These are phyloP conservation scores for Grapholita molesta DNA, from an alignment of 1,140 invertebrate genomes.

Conservation along the genomic window DNA sequence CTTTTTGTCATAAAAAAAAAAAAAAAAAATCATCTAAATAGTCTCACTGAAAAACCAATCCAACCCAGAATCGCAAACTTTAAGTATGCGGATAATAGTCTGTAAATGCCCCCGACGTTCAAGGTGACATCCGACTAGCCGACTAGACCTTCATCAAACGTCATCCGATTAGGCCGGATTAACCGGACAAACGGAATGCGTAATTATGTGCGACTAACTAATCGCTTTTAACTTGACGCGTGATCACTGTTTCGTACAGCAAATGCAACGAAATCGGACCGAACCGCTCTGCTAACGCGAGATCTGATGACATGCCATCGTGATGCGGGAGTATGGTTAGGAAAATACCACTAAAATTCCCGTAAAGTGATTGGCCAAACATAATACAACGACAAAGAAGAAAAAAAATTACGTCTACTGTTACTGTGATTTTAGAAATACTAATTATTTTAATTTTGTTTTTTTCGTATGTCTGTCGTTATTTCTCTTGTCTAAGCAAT, in stretches of 20 bases:
- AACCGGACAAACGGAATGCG: conserved; percentile 70
- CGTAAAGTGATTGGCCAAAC: too few relatives aligned
- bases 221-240: conserved; percentile 36
- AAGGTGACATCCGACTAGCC: conserved; percentile 1
- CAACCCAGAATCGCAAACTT: neutral
- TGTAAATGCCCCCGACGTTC: conserved; percentile 1
- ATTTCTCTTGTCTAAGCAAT: too few relatives aligned
- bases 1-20: too few relatives aligned
- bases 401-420: too few relatives aligned
- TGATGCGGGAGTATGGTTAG: neutral
- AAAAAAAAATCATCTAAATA: too few relatives aligned
- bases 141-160: conserved; percentile 54
- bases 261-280: neutral
- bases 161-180: conserved; percentile 60
- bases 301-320: neutral
- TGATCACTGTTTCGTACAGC: conserved; percentile 21
- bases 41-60: neutral
- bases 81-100: conserved; percentile 5
- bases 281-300: neutral
- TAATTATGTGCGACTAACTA: conserved; percentile 65
- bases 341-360: too few relatives aligned
- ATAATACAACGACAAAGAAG: too few relatives aligned
- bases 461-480: too few relatives aligned
- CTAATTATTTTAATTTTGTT: too few relatives aligned
- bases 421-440: too few relatives aligned